These are phyloP conservation scores for Apodemia duryi DNA, from an alignment of 2,888 invertebrate genomes.

Conservation along the genomic window DNA sequence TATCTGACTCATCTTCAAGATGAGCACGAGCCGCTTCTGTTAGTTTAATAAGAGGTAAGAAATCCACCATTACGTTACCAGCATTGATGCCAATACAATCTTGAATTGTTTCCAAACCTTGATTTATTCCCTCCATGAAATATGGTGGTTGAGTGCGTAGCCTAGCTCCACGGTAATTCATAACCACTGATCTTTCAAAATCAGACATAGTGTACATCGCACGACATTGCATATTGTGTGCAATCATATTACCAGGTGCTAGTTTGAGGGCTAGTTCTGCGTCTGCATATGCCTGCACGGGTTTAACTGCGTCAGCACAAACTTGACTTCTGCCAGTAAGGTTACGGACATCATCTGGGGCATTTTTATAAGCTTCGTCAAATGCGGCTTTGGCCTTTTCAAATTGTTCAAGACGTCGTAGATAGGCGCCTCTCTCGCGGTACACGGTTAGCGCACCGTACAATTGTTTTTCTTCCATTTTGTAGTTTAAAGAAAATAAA, in stretches of 20 bases:
- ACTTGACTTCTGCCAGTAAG: constrained; percentile 66
- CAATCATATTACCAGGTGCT: constrained; percentile 62
- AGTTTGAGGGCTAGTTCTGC: constrained; percentile 65
- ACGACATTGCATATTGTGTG: constrained; percentile 65
- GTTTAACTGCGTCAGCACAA: constrained; percentile 64
- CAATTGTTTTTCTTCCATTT: constrained; percentile 63
- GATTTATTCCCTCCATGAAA: constrained; percentile 68
- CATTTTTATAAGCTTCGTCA: constrained; percentile 58
- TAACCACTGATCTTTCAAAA: constrained; percentile 67
- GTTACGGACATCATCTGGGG: constrained; percentile 56
- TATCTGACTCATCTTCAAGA: constrained; percentile 43
- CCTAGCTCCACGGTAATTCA: constrained; percentile 60
- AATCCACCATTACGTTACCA: constrained; percentile 64
- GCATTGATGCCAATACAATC: constrained; percentile 68
- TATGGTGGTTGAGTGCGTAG: constrained; percentile 61
- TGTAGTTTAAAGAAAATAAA: constrained; percentile 28
- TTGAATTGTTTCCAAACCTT: constrained; percentile 68
- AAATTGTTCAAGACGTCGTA: constrained; percentile 66
- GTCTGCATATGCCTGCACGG: constrained; percentile 61
- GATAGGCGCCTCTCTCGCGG: constrained; percentile 62
- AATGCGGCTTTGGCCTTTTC: constrained; percentile 64
- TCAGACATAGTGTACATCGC: constrained; percentile 72
- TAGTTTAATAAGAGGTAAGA: constrained; percentile 63
- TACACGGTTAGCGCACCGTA: constrained; percentile 65
- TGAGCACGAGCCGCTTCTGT: constrained; percentile 45